Evolutionary conservation across 2,888 invertebrate genomes (phyloP).

Genomic region (Acronicta leporina): DNA sequence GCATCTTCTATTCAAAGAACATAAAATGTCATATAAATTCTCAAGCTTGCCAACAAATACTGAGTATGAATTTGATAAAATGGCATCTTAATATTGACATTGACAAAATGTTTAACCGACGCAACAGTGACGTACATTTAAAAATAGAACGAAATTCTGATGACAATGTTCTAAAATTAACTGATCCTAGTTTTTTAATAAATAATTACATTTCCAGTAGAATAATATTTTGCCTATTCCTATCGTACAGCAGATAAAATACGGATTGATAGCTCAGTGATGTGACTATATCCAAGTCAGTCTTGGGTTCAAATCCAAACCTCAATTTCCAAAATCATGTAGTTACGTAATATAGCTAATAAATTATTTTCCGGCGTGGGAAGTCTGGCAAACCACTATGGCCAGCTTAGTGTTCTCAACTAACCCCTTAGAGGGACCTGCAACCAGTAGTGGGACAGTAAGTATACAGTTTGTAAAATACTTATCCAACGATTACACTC

Average conservation of each 20-base stretch:
- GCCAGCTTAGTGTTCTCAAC: too few relatives aligned
- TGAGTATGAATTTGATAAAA: slow-evolving; percentile 17
- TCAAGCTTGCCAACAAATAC: slow-evolving; percentile 12
- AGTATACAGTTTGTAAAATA: neutral
- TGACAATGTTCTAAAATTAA: slow-evolving; percentile 2
- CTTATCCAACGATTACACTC: neutral
- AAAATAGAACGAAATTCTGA: slow-evolving; percentile 10
- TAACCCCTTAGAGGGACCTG: neutral
- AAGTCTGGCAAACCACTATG: too few relatives aligned
- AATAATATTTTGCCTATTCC: too few relatives aligned
- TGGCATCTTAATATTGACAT: slow-evolving; percentile 17
- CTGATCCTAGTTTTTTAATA: too few relatives aligned
- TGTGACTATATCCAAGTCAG: too few relatives aligned
- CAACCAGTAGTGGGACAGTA: neutral
- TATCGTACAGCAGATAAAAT: too few relatives aligned
- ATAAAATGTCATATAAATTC: slow-evolving; percentile 12
- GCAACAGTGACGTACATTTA: slow-evolving; percentile 8
- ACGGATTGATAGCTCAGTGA: too few relatives aligned
- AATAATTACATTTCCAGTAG: too few relatives aligned
- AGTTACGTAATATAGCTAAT: too few relatives aligned
- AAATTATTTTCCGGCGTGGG: too few relatives aligned
- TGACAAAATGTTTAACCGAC: slow-evolving; percentile 20
- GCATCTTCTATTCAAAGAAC: slow-evolving; percentile 17
- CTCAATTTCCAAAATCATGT: too few relatives aligned
- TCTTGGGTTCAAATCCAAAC: too few relatives aligned